Evolutionary conservation across 2,888 invertebrate genomes (phyloP).

Genomic region (Xanthia icteritia): DNA sequence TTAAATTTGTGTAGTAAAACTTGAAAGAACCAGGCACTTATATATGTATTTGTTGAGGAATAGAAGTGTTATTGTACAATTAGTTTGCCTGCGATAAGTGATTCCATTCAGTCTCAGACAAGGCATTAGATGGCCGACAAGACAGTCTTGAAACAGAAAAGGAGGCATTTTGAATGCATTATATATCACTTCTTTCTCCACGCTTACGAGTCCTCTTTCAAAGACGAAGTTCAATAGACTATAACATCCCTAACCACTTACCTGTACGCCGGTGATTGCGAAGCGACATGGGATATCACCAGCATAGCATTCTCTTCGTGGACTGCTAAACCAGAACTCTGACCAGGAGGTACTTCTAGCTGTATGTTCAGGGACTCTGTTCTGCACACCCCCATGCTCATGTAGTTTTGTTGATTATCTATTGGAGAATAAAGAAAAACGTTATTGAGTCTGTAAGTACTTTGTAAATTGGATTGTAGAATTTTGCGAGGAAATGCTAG

Average conservation of each 20-base stretch:
- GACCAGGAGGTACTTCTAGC: slow-evolving; percentile 86
- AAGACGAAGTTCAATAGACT: not conserved
- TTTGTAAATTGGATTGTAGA: no score
- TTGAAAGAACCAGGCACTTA: not conserved
- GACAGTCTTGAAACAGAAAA: not conserved
- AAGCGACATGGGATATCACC: slow-evolving; percentile 84
- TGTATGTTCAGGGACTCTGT: slow-evolving; percentile 86
- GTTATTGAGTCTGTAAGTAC: no score
- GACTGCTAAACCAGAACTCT: slow-evolving; percentile 85
- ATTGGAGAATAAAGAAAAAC: slow-evolving; percentile 16
- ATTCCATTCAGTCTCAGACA: not conserved
- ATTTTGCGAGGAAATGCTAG: not conserved
- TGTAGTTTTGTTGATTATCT: slow-evolving; percentile 85
- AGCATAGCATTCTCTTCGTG: slow-evolving; percentile 84
- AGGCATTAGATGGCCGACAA: not conserved
- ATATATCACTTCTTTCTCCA: not conserved
- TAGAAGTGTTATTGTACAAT: not conserved
- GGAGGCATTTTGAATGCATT: not conserved
- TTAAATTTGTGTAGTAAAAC: not conserved
- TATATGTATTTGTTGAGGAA: not conserved
- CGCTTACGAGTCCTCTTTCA: not conserved
- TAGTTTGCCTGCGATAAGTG: not conserved
- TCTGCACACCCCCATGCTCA: slow-evolving; percentile 87
- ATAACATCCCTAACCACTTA: slow-evolving; percentile 58
- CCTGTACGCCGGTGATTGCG: slow-evolving; percentile 88